Evolutionary conservation across 92 coral and sea anemone species (phyloP).

Genomic region (Diadumene lineata): DNA sequence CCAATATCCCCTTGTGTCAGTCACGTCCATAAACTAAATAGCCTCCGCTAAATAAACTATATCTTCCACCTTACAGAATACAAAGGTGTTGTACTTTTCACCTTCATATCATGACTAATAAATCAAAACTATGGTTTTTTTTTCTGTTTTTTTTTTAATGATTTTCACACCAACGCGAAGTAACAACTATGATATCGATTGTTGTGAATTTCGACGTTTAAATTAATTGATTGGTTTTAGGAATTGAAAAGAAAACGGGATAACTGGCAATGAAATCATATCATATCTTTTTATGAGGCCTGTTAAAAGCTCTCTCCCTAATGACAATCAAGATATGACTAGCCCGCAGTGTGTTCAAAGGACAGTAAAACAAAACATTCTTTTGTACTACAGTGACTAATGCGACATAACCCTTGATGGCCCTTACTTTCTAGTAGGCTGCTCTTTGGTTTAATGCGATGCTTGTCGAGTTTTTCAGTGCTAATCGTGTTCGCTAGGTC

Average conservation of each 20-base stretch:
- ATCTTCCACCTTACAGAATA: not conserved
- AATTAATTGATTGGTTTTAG: conserved; percentile 37
- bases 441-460: conserved; percentile 16
- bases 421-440: conserved; percentile 21
- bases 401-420: conserved; percentile 37
- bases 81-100: not conserved
- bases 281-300: conserved; percentile 17
- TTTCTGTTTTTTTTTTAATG: no score
- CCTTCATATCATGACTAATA: not conserved
- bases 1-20: not conserved
- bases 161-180: not conserved
- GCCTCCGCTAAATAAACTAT: not conserved
- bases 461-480: conserved; percentile 25
- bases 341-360: not conserved
- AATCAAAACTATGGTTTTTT: not conserved
- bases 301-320: conserved; percentile 33
- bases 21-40: not conserved
- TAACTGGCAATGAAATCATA: conserved; percentile 19
- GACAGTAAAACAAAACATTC: conserved; percentile 3
- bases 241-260: conserved; percentile 24
- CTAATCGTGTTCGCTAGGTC: conserved; percentile 24
- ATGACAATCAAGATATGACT: conserved; percentile 21
- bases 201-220: conserved; percentile 28
- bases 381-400: conserved; percentile 4
- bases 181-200: conserved; percentile 7